Evolutionary conservation across 2,113 vertebrate species (phyloP).

Genomic region (Pelobates fuscus): DNA sequence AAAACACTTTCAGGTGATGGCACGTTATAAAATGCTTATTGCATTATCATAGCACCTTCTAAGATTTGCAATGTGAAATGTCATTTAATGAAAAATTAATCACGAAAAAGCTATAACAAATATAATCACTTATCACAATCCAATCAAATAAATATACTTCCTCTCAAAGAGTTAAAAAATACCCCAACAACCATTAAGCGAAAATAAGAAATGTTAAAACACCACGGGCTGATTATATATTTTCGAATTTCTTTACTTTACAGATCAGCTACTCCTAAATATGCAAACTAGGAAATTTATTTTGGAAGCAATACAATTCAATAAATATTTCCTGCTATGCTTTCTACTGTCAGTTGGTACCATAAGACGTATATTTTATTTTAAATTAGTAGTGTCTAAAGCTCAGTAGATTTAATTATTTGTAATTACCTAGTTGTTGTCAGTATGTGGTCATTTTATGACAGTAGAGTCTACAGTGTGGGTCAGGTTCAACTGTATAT

Average conservation of each 20-base stretch:
- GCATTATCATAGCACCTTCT: too few relatives aligned
- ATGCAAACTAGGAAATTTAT: conserved; percentile 66
- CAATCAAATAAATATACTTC: too few relatives aligned
- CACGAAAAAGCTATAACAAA: too few relatives aligned
- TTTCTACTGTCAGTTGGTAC: conserved; percentile 75
- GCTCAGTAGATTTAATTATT: conserved; percentile 91
- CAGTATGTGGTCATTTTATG: conserved; percentile 84
- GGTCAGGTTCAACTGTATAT: conserved; percentile 95
- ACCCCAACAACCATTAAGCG: too few relatives aligned
- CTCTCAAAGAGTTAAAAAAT: too few relatives aligned
- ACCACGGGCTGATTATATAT: conserved; percentile 27
- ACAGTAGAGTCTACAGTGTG: conserved; percentile 78
- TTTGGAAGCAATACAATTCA: conserved; percentile 67
- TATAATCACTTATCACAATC: too few relatives aligned
- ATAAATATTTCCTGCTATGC: conserved; percentile 69
- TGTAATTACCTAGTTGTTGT: conserved; percentile 88
- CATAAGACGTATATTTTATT: conserved; percentile 86
- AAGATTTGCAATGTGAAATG: too few relatives aligned
- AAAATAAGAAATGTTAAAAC: too few relatives aligned
- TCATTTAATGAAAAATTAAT: too few relatives aligned
- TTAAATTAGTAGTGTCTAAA: conserved; percentile 90
- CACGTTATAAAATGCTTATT: too few relatives aligned
- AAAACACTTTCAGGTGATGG: too few relatives aligned
- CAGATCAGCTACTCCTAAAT: conserved; percentile 61
- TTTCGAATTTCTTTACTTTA: conserved; percentile 62